Evolutionary conservation across 37 sponge, comb jelly and placozoan species (phyloP).

Genomic region (Diacarnus erythraeanus): DNA sequence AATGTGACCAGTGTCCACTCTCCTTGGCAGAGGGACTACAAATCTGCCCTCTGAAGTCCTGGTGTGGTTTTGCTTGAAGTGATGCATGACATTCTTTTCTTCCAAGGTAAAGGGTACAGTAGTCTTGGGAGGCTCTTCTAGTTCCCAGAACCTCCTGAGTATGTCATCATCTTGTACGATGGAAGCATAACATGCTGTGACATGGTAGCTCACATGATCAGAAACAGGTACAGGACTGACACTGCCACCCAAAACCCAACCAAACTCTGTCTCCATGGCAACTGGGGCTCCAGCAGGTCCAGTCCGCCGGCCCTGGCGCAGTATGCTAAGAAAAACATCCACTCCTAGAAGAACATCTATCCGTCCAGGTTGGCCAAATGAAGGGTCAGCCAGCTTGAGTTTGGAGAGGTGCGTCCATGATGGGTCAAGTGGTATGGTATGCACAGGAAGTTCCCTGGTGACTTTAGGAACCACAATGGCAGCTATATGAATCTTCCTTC

Average conservation of each 20-base stretch:
- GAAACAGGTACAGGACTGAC: no score
- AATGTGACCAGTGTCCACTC: neutral
- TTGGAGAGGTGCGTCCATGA: no score
- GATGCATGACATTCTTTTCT: constrained; percentile 20
- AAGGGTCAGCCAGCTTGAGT: constrained; percentile 49
- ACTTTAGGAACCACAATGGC: constrained; percentile 37
- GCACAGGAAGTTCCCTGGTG: constrained; percentile 31
- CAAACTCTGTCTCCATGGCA: constrained; percentile 45
- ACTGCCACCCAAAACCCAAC: constrained; percentile 45
- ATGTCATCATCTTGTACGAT: no score
- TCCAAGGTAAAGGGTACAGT: constrained; percentile 13
- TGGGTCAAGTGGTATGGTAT: no score
- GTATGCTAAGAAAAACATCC: constrained; percentile 15
- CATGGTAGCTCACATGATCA: neutral
- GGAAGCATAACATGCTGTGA: no score
- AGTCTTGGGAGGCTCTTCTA: constrained; percentile 22
- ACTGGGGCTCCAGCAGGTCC: constrained; percentile 16
- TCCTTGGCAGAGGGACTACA: constrained; percentile 37
- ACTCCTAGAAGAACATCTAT: constrained; percentile 38
- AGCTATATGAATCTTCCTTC: constrained; percentile 6
- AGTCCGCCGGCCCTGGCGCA: no score
- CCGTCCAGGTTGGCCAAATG: constrained; percentile 22
- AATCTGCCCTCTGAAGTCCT: constrained; percentile 34
- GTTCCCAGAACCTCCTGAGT: constrained; percentile 45
- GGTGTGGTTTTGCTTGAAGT: constrained; percentile 25